A percentile compares a stretch with the other conserved stretches of the same genome.
phyloP scores from a whole-genome alignment of 2,797 vertebrate species.

The Amblyraja radiata region DNA sequence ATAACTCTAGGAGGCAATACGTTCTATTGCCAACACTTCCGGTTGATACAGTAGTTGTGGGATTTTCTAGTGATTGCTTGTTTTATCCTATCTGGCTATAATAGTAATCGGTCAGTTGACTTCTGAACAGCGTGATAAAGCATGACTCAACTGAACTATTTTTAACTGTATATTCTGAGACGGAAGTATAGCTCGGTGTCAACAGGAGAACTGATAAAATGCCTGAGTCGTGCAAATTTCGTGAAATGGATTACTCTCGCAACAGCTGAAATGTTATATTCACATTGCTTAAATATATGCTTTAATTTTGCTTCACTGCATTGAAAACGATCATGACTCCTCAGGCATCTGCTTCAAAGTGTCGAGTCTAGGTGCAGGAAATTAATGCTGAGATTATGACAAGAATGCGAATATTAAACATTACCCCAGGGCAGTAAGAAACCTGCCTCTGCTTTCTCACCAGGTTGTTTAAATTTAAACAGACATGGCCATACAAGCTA shows the following conservation, averaged over 20 bases:
- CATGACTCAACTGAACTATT: background rate
- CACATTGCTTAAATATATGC: background rate
- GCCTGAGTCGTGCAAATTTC: background rate
- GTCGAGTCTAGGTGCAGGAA: constrained; percentile 40
- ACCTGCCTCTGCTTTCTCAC: constrained; percentile 35
- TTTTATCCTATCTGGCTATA: background rate
- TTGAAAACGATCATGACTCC: constrained; percentile 39
- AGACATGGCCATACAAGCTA: background rate
- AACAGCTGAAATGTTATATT: background rate
- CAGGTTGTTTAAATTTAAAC: constrained; percentile 41
- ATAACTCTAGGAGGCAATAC: too few relatives aligned
- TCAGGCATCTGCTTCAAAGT: constrained; percentile 38
- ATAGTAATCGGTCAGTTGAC: background rate
- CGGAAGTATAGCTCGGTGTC: background rate
- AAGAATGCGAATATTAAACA: constrained; percentile 55
- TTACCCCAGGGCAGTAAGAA: constrained; percentile 49
- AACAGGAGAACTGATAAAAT: background rate
- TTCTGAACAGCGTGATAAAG: background rate
- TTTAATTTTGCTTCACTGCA: background rate
- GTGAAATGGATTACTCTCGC: background rate
- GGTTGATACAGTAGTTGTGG: background rate
- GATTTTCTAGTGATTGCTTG: background rate
- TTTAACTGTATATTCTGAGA: background rate
- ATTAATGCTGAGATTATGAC: constrained; percentile 35
- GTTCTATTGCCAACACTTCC: background rate